These are phyloP conservation scores for Nycticryphes semicollaris DNA, from an alignment of 2,113 vertebrate species.

Conservation along the genomic window DNA sequence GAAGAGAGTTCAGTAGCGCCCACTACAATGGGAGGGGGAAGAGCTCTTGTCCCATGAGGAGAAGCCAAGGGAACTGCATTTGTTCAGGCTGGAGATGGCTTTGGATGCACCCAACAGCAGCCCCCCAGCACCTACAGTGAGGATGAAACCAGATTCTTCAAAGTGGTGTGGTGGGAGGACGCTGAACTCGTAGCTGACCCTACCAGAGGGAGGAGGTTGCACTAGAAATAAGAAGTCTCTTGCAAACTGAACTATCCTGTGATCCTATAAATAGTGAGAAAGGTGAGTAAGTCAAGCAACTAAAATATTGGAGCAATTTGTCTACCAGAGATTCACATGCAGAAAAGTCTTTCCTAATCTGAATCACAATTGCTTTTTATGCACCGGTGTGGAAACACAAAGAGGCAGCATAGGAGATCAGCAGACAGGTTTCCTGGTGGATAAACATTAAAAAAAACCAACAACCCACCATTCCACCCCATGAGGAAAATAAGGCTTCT, in stretches of 20 bases:
- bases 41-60: neutral
- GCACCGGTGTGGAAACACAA: neutral
- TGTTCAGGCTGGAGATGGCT: neutral
- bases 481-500: neutral
- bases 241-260: neutral
- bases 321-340: neutral
- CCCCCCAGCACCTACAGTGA: accelerated
- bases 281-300: neutral
- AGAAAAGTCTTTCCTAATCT: neutral
- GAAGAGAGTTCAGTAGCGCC: neutral
- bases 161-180: neutral
- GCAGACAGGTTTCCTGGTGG: neutral
- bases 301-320: neutral
- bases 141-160: neutral
- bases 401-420: neutral
- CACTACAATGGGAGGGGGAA: neutral
- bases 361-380: neutral
- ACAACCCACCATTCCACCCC: neutral
- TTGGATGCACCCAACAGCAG: neutral
- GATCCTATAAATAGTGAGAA: neutral
- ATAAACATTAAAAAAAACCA: neutral
- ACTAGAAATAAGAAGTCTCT: neutral
- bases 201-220: neutral
- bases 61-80: neutral
- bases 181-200: neutral